Percentiles rank a stretch among this genome's conserved stretches.
Conservation (phyloP, 2,113 vertebrate species). For the Ginglymostoma cirratum region DNA sequence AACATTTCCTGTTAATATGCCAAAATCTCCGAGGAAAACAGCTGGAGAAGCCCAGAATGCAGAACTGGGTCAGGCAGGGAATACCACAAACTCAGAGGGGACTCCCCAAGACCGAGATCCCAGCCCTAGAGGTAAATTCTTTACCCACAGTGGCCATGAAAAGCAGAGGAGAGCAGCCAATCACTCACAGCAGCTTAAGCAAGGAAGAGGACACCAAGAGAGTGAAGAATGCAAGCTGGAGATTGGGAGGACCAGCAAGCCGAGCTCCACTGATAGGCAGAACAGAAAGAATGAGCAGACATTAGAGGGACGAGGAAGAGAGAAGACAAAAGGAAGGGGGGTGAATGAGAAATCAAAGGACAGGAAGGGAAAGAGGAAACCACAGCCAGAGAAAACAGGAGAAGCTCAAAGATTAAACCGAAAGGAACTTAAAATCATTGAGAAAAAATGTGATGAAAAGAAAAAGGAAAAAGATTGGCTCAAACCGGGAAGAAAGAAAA, state of each 20-base stretch:
- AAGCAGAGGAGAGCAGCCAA: not conserved
- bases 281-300: not conserved
- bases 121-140: not conserved
- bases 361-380: constrained; percentile 43
- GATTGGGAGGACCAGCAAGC: not conserved
- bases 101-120: not conserved
- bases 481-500: not conserved
- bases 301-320: not conserved
- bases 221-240: not conserved
- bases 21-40: not conserved
- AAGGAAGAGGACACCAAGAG: not conserved
- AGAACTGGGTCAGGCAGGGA: not conserved
- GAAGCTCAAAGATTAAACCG: constrained; percentile 37
- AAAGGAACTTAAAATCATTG: not conserved
- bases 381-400: constrained; percentile 37
- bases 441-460: constrained; percentile 38
- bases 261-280: not conserved
- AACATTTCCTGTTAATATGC: not conserved
- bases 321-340: not conserved
- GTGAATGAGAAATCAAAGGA: constrained; percentile 13
- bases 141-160: not conserved
- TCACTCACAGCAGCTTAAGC: not conserved
- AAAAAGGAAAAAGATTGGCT: not conserved
- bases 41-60: not conserved
- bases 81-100: not conserved